Conservation (phyloP, 2,888 invertebrate species). For the Adela reaumurella region DNA sequence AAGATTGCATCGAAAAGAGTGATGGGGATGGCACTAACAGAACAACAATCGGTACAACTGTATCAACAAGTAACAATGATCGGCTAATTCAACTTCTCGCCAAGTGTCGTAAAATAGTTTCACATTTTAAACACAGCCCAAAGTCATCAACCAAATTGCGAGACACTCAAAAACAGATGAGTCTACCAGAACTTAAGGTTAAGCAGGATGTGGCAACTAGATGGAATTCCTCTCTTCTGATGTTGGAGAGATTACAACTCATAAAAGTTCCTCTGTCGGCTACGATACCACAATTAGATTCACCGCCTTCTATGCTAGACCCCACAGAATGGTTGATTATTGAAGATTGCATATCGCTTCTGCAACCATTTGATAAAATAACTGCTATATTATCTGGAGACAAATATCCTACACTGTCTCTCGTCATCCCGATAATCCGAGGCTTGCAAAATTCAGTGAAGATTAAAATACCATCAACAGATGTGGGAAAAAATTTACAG, state of each 20-base stretch:
- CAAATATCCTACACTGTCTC: slow-evolving; percentile 16
- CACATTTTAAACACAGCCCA: slow-evolving; percentile 16
- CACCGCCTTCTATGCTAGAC: slow-evolving; percentile 10
- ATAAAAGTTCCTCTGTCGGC: slow-evolving; percentile 14
- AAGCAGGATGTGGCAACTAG: slow-evolving; percentile 17
- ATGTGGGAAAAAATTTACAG: no score
- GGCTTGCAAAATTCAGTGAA: slow-evolving; percentile 14
- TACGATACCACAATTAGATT: slow-evolving; percentile 10
- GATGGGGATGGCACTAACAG: slow-evolving; percentile 7
- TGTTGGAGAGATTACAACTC: slow-evolving; percentile 13
- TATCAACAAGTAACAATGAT: background rate
- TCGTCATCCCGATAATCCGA: slow-evolving; percentile 14
- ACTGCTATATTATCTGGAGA: slow-evolving; percentile 15
- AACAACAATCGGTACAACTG: slow-evolving; percentile 8
- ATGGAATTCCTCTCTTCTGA: slow-evolving; percentile 15
- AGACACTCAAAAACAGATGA: slow-evolving; percentile 14
- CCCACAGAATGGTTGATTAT: slow-evolving; percentile 13
- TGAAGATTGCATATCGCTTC: slow-evolving; percentile 11
- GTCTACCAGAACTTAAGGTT: slow-evolving; percentile 13
- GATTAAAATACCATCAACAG: background rate
- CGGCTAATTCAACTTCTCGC: no score
- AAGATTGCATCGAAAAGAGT: slow-evolving; percentile 14
- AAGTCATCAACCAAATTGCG: slow-evolving; percentile 11
- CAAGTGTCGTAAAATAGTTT: slow-evolving; percentile 15
- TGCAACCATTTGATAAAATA: slow-evolving; percentile 13